These are phyloP conservation scores for Cydia splendana DNA, from an alignment of 1,140 invertebrate species.

Conservation along the genomic window DNA sequence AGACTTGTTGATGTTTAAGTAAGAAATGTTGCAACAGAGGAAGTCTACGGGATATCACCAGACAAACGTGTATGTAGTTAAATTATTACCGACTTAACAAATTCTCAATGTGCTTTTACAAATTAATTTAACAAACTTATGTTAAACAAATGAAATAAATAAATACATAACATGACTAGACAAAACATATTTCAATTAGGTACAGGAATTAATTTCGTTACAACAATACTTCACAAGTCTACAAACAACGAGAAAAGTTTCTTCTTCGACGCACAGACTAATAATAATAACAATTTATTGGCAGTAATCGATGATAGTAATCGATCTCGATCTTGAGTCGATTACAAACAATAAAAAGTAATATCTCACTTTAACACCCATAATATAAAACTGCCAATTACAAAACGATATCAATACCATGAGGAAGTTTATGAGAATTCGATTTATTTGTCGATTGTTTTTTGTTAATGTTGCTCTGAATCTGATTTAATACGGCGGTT, in stretches of 20 bases:
- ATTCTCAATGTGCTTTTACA: no score
- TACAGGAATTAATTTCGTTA: not conserved
- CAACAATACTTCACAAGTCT: not conserved
- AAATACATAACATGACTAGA: not conserved
- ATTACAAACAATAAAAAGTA: slow-evolving; percentile 20
- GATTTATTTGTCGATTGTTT: slow-evolving; percentile 6
- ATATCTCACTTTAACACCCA: slow-evolving; percentile 17
- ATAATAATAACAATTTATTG: slow-evolving; percentile 20
- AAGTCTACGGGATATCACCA: not conserved
- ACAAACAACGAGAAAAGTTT: not conserved
- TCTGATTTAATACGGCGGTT: not conserved
- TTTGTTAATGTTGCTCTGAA: not conserved
- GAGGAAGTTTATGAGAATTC: slow-evolving; percentile 9
- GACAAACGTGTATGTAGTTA: not conserved
- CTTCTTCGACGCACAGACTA: not conserved
- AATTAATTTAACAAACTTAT: no score
- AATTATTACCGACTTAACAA: not conserved
- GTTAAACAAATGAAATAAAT: not conserved
- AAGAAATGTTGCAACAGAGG: slow-evolving; percentile 7
- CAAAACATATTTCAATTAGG: not conserved
- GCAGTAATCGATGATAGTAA: not conserved
- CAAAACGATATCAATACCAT: slow-evolving; percentile 11
- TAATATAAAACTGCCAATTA: slow-evolving; percentile 17
- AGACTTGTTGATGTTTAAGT: slow-evolving; percentile 2
- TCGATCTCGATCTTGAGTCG: slow-evolving; percentile 10